Conservation (phyloP, 1,140 invertebrate genomes). For the Drosophila tani region DNA sequence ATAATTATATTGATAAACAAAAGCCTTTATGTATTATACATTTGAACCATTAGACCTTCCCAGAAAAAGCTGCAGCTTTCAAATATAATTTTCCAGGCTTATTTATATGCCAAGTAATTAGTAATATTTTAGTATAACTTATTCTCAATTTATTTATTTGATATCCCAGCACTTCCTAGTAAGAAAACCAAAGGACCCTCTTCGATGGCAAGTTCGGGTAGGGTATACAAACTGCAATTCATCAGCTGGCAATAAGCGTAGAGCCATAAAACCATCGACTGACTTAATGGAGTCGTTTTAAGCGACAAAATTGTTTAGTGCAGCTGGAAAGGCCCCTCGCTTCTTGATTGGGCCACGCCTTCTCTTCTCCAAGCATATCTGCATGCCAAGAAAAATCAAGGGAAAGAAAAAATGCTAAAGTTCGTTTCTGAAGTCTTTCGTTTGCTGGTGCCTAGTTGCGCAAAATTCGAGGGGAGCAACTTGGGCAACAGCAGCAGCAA, state of each 20-base stretch:
- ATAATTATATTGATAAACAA: no score
- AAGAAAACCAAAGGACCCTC: background rate
- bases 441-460: constrained; percentile 58
- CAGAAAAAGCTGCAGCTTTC: no score
- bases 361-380: constrained; percentile 7
- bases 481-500: constrained; percentile 23
- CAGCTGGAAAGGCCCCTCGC: constrained; percentile 16
- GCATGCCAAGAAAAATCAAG: constrained; percentile 5
- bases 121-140: no score
- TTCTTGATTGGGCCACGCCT: constrained; percentile 34
- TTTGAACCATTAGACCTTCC: no score
- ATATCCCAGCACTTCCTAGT: no score
- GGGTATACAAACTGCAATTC: constrained; percentile 51
- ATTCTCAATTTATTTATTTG: no score
- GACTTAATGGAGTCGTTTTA: constrained; percentile 70
- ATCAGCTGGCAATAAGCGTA: constrained; percentile 65
- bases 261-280: constrained; percentile 48
- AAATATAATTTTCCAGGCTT: no score
- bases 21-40: no score
- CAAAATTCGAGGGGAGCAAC: constrained; percentile 30
- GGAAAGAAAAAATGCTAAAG: constrained; percentile 55
- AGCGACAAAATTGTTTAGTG: constrained; percentile 56
- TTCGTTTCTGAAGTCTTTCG: constrained; percentile 77
- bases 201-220: background rate
- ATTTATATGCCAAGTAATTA: no score